phyloP scores from a whole-genome alignment of 1,140 invertebrate species.

The Anthonomus grandis region DNA sequence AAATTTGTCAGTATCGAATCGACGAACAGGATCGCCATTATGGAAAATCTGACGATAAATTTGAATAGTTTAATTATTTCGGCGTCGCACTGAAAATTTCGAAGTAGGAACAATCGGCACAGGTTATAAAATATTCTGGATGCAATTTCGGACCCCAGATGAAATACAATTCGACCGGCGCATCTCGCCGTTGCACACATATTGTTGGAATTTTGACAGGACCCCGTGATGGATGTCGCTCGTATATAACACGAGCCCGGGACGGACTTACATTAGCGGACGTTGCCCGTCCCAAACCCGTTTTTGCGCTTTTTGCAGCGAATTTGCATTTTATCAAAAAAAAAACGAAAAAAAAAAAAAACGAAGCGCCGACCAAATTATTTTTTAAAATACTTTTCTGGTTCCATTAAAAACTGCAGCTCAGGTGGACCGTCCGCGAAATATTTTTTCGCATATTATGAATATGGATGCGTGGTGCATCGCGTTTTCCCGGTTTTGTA shows the following conservation, averaged over 20 bases:
- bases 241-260: constrained; percentile 17
- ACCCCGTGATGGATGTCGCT: constrained; percentile 29
- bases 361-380: no score
- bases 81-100: constrained; percentile 12
- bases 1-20: constrained; percentile 11
- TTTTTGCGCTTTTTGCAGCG: constrained; percentile 11
- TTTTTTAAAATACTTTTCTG: constrained; percentile 21
- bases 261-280: constrained; percentile 15
- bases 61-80: constrained; percentile 33
- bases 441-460: constrained; percentile 6
- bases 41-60: constrained; percentile 21
- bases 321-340: constrained; percentile 13
- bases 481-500: neutral
- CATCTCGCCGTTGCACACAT: constrained; percentile 21
- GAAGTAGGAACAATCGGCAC: constrained; percentile 27
- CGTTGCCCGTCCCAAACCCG: neutral
- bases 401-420: constrained; percentile 8
- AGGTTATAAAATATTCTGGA: constrained; percentile 32
- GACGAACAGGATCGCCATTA: constrained; percentile 1
- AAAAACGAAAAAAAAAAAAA: no score
- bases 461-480: neutral
- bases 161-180: constrained; percentile 27
- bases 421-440: neutral
- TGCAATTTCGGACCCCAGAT: constrained; percentile 27
- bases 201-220: constrained; percentile 36